These are phyloP conservation scores for Pollicipes pollicipes DNA, from an alignment of 1,140 invertebrate species.

Conservation along the genomic window DNA sequence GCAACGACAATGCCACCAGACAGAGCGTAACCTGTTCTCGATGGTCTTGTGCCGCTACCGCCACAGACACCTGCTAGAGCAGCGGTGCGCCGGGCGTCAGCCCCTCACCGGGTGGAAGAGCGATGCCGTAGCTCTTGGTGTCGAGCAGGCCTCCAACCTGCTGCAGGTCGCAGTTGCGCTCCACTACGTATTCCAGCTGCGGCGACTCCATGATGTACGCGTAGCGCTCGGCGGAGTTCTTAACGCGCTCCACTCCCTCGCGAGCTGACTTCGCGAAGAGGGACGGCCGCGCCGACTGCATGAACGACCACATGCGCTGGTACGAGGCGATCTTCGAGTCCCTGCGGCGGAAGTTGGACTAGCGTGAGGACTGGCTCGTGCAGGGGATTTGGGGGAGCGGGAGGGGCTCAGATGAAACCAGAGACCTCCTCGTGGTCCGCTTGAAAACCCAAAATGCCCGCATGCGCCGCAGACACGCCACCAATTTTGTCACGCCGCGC, in stretches of 20 bases:
- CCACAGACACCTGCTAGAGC: no score
- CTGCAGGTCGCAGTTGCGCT: conserved; percentile 73
- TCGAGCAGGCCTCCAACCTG: conserved; percentile 77
- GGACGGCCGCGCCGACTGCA: conserved; percentile 64
- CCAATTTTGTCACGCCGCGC: no score
- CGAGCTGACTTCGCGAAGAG: conserved; percentile 69
- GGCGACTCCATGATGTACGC: conserved; percentile 88
- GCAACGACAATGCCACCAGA: no score
- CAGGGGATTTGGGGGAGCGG: no score
- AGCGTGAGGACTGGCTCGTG: no score
- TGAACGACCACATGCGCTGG: conserved; percentile 81
- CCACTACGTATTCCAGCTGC: conserved; percentile 58
- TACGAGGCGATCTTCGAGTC: conserved; percentile 83
- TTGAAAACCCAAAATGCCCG: no score
- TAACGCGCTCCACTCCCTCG: conserved; percentile 67
- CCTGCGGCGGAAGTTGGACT: conserved; percentile 39
- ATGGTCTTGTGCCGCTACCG: no score
- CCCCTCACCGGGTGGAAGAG: conserved; percentile 76
- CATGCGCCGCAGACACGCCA: no score
- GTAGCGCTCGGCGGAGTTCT: conserved; percentile 65
- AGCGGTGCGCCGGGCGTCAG: no score
- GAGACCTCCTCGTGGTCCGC: no score
- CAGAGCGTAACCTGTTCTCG: no score
- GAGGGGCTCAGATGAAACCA: no score
- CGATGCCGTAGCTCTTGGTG: conserved; percentile 82